Percentiles rank a stretch among this genome's conserved stretches.
These are phyloP conservation scores for Tenthredo scrophulariae DNA, from an alignment of 2,888 invertebrate species.

Conservation along the genomic window DNA sequence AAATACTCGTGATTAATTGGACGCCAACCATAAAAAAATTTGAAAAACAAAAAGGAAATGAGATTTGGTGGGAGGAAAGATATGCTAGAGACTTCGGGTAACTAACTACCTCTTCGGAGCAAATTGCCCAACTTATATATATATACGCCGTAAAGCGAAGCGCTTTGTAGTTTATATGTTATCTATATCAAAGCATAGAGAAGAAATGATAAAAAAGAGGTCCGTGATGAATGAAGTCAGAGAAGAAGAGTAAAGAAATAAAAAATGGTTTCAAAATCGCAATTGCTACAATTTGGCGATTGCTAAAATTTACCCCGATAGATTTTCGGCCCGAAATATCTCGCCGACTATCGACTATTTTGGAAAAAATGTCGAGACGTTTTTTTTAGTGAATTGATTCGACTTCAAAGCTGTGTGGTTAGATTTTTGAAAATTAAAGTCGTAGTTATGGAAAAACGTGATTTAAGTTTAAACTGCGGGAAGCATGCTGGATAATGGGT, in stretches of 20 bases:
- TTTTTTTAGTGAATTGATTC: too few species aligned
- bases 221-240: too few species aligned
- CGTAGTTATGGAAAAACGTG: too few species aligned
- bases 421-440: too few species aligned
- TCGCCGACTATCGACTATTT: too few species aligned
- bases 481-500: too few species aligned
- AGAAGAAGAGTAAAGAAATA: not conserved
- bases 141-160: not conserved
- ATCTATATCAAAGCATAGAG: not conserved
- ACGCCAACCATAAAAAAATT: not conserved
- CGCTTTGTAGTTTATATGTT: not conserved
- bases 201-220: not conserved
- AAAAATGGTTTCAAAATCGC: not conserved
- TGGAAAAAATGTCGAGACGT: too few species aligned
- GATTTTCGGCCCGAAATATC: too few species aligned
- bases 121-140: not conserved
- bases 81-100: not conserved
- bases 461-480: too few species aligned
- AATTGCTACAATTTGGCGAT: not conserved
- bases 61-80: not conserved
- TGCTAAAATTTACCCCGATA: too few species aligned
- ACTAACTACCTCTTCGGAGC: not conserved
- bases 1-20: constrained; percentile 16
- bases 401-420: too few species aligned
- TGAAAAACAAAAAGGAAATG: not conserved